Percentiles rank a stretch among this genome's conserved stretches.
These are phyloP conservation scores for Thecocarcelia acutangulata DNA, from an alignment of 2,888 invertebrate species.

Conservation along the genomic window DNA sequence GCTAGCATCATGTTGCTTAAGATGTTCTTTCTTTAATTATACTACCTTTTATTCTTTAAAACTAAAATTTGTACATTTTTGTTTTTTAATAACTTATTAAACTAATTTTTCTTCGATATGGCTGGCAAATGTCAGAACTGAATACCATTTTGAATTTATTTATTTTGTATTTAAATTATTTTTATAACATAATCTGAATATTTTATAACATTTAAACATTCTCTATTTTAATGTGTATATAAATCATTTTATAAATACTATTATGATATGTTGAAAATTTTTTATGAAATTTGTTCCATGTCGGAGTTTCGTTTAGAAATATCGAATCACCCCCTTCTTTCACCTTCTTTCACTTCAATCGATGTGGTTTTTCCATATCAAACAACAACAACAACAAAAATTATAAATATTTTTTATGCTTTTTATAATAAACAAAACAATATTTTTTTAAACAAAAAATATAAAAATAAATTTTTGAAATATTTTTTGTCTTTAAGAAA, in stretches of 20 bases:
- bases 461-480: slow-evolving; percentile 11
- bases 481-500: slow-evolving; percentile 6
- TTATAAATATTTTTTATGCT: slow-evolving; percentile 56
- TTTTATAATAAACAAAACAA: slow-evolving; percentile 58
- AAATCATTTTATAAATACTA: slow-evolving; percentile 62
- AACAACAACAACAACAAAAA: too few relatives aligned
- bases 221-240: slow-evolving; percentile 49
- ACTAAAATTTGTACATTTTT: slow-evolving; percentile 6
- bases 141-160: slow-evolving; percentile 11
- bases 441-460: slow-evolving; percentile 32
- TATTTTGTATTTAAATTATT: slow-evolving; percentile 37
- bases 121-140: slow-evolving; percentile 20
- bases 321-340: neutral
- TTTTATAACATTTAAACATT: slow-evolving; percentile 53
- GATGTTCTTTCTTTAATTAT: too few relatives aligned
- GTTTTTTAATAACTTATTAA: neutral
- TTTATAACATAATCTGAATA: slow-evolving; percentile 44
- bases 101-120: neutral
- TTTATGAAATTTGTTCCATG: slow-evolving; percentile 46
- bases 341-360: neutral
- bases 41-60: too few relatives aligned
- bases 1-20: slow-evolving; percentile 22
- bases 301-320: neutral
- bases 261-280: slow-evolving; percentile 60
- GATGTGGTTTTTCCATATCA: slow-evolving; percentile 24